Percentiles rank a stretch among this genome's conserved stretches.
Evolutionary conservation across 2,113 vertebrate species (phyloP).

Genomic region (Petrocephalus microphthalmus): DNA sequence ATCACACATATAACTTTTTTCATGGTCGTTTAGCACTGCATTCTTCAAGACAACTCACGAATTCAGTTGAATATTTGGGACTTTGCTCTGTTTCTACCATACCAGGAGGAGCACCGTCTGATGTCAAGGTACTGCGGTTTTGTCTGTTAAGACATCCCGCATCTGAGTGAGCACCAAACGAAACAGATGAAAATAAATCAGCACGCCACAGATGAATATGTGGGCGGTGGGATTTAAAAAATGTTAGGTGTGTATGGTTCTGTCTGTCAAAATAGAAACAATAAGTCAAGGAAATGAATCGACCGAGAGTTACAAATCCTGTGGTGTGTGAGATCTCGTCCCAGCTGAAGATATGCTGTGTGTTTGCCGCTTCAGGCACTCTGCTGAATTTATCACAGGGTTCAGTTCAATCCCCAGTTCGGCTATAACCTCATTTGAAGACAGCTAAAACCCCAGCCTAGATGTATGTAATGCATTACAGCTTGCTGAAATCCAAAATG

Average conservation of each 20-base stretch:
- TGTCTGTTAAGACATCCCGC: not conserved
- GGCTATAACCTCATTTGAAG: not conserved
- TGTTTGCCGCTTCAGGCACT: slow-evolving; percentile 29
- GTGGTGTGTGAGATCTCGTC: slow-evolving; percentile 44
- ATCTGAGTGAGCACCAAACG: not conserved
- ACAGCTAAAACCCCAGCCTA: not conserved
- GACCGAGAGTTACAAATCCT: slow-evolving; percentile 43
- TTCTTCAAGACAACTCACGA: not conserved
- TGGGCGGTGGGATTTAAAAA: not conserved
- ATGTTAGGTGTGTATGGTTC: no score
- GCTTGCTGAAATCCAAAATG: not conserved
- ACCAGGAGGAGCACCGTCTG: not conserved
- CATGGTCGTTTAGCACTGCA: not conserved
- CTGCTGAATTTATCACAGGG: slow-evolving; percentile 23
- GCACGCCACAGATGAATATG: not conserved
- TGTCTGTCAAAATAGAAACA: slow-evolving; percentile 18
- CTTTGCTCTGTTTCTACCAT: not conserved
- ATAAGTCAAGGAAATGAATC: slow-evolving; percentile 37
- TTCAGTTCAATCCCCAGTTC: slow-evolving; percentile 1
- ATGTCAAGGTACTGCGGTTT: not conserved
- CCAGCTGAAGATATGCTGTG: slow-evolving; percentile 37
- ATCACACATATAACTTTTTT: not conserved
- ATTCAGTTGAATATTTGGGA: not conserved
- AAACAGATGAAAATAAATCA: not conserved
- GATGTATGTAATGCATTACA: not conserved